Evolutionary conservation across 2,113 vertebrate genomes (phyloP).

Genomic region (Myotis lucifugus): DNA sequence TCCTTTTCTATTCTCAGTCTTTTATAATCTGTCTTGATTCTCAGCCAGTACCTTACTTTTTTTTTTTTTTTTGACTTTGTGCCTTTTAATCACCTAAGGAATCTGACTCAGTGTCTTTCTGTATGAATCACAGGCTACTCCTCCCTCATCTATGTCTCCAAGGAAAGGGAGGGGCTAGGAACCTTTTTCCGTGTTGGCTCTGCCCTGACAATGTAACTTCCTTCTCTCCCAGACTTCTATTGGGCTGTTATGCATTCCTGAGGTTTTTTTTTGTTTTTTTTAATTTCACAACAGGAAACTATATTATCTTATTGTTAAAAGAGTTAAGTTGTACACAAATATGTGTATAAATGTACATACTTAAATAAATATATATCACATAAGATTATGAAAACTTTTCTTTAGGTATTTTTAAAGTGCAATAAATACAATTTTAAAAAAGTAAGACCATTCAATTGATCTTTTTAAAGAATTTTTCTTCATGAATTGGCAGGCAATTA

Average conservation of each 20-base stretch:
- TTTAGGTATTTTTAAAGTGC: not conserved
- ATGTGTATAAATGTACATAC: not conserved
- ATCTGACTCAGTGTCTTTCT: conserved; percentile 74
- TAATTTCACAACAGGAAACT: conserved; percentile 25
- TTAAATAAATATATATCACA: not conserved
- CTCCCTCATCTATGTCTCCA: conserved; percentile 72
- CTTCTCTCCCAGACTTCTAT: conserved; percentile 64
- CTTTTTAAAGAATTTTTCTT: not conserved
- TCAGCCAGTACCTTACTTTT: conserved; percentile 72
- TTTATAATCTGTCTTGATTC: conserved; percentile 83
- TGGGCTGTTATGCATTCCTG: conserved; percentile 44
- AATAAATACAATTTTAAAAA: not conserved
- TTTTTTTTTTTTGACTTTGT: conserved; percentile 57
- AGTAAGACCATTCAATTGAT: not conserved
- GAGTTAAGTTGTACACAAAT: not conserved
- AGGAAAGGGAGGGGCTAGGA: conserved; percentile 64
- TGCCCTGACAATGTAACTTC: conserved; percentile 62
- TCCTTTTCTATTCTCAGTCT: conserved; percentile 73
- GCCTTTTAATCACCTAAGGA: conserved; percentile 78
- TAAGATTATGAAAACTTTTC: not conserved
- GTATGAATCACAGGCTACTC: conserved; percentile 72
- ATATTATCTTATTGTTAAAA: conserved; percentile 25
- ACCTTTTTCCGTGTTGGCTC: conserved; percentile 59
- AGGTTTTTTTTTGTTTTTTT: not conserved
- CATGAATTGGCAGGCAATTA: not conserved